A percentile compares a stretch with the other conserved stretches of the same genome.
phyloP scores from a whole-genome alignment of 2,797 vertebrate species.

The Siniperca scherzeri region DNA sequence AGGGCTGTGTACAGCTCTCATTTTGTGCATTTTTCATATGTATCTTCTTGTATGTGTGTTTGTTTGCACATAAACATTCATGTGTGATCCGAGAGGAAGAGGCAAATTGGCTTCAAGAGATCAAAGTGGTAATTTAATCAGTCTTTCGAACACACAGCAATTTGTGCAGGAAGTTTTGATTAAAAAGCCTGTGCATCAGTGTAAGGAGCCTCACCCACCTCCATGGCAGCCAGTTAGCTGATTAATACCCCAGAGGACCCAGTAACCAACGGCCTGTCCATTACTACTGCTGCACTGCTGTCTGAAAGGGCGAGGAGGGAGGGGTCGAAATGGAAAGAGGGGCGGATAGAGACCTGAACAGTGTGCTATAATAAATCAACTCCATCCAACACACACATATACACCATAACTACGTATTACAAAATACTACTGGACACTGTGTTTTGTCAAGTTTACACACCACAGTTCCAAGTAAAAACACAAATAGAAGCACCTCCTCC shows the following conservation, averaged over 20 bases:
- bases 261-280: constrained; percentile 40
- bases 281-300: constrained; percentile 47
- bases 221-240: constrained; percentile 69
- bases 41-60: constrained; percentile 9
- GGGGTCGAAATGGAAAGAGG: constrained; percentile 11
- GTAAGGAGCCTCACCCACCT: constrained; percentile 52
- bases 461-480: not conserved
- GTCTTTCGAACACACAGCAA: constrained; percentile 55
- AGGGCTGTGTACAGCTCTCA: not conserved
- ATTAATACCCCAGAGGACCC: constrained; percentile 76
- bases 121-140: constrained; percentile 77
- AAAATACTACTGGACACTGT: not conserved
- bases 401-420: not conserved
- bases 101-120: constrained; percentile 63
- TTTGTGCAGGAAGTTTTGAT: constrained; percentile 72
- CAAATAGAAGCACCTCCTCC: constrained; percentile 4
- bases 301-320: constrained; percentile 48
- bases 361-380: constrained; percentile 50
- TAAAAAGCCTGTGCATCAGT: constrained; percentile 68
- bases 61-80: constrained; percentile 33
- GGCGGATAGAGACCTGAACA: constrained; percentile 32
- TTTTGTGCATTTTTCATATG: constrained; percentile 21
- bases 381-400: constrained; percentile 9
- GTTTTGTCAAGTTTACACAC: constrained; percentile 8
- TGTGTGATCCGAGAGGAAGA: constrained; percentile 29